Percentiles rank a stretch among this genome's conserved stretches.
Evolutionary conservation across 1,140 invertebrate species (phyloP).

Genomic region (Stenopsyche tienmushanensis): DNA sequence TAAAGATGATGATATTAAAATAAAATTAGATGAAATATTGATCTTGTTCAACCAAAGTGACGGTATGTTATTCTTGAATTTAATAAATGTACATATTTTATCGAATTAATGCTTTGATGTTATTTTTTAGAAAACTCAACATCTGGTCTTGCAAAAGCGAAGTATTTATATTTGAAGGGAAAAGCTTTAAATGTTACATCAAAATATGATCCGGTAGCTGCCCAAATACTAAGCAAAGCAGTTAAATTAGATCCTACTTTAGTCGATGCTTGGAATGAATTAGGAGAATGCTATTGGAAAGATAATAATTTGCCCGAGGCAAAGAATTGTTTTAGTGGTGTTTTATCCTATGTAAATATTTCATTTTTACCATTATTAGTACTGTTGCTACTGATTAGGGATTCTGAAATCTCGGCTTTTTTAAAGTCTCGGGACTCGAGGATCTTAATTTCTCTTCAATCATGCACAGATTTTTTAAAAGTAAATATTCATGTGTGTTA

Average conservation of each 20-base stretch:
- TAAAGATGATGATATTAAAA: constrained; percentile 66
- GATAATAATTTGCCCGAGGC: constrained; percentile 79
- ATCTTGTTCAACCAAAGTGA: constrained; percentile 67
- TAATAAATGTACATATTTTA: constrained; percentile 31
- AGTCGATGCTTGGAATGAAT: constrained; percentile 84
- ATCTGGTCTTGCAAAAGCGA: constrained; percentile 55
- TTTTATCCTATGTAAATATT: constrained; percentile 72
- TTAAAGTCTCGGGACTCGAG: too few relatives aligned
- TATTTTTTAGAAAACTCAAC: constrained; percentile 54
- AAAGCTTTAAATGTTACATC: constrained; percentile 74
- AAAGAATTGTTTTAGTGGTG: constrained; percentile 82
- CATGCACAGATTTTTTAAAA: too few relatives aligned
- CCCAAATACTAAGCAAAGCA: constrained; percentile 75
- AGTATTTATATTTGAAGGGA: constrained; percentile 75
- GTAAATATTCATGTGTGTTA: too few relatives aligned
- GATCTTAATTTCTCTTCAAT: too few relatives aligned
- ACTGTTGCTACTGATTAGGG: too few relatives aligned
- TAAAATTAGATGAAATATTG: constrained; percentile 64
- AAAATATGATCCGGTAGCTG: constrained; percentile 67
- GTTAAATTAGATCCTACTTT: constrained; percentile 83
- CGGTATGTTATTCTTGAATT: constrained; percentile 54
- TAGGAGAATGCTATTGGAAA: constrained; percentile 90
- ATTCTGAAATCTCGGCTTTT: too few relatives aligned
- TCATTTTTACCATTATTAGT: constrained; percentile 16
- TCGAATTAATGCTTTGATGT: constrained; percentile 34